Evolutionary conservation across 2,888 invertebrate species (phyloP), one percentile per base, ranked within the genome.

Genomic region (Dryomyza anilis): DNA sequence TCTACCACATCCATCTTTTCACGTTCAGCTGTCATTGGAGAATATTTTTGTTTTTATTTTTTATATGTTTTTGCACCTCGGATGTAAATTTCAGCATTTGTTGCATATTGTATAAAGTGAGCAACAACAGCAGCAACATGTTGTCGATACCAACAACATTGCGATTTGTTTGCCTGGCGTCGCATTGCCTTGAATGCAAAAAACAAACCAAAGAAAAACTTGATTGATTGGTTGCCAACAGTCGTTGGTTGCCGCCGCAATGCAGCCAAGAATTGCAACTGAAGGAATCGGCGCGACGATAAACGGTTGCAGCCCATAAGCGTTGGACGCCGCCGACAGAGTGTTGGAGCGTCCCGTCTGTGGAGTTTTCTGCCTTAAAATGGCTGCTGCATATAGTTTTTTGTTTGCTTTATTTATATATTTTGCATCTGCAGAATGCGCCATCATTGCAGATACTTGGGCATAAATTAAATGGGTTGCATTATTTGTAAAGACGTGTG

Each of bases 211-310:
- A n/a, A n/a, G n/a, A n/a, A n/a, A n/a, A 78, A 77, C 79, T 80
- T 79, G 79, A 79, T 80, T 79, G 80, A 80, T 80, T 79, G 78
- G 77, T 74, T 69, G 70, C 23, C 23, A 4, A 4, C 3, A n/a
- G n/a, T n/a, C n/a, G n/a, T n/a, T n/a, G n/a, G n/a, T n/a, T n/a
- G n/a, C n/a, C n/a, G n/a, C n/a, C n/a, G n/a, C n/a, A n/a, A n/a
- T n/a, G n/a, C n/a, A n/a, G n/a, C 16, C 14, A 25, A 30, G n/a
- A 29, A 14, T 30, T 12, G 27, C 4, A 5, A 52, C 36, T 12
- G 57, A 7, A 16, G 12, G 30, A 8, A 30, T n/a, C 16, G 7
- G 2, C 33, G 39, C 33, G 16, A 36, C 16, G 8, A 50, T 21
- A 46, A 59, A 59, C 59, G 59, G 59, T 59, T 59, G 59, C 59